A percentile compares a stretch with the other conserved stretches of the same genome.
Conservation (phyloP, 2,888 invertebrate species). For the Drosophila basisetae region DNA sequence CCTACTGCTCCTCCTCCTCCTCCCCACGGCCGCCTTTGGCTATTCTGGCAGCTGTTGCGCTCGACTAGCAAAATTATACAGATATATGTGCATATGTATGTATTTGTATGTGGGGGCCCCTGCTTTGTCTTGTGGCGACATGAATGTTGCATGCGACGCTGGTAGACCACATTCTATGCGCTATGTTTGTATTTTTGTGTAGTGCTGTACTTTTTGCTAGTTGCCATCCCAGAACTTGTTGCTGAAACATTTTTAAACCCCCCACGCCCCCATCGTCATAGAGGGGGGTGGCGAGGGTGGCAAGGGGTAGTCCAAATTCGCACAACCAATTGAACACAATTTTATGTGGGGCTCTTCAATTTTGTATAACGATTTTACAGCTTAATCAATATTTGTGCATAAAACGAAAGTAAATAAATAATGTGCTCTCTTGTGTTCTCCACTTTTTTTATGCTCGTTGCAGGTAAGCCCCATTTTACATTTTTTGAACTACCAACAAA, state of each 20-base stretch:
- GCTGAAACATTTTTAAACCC: conserved; percentile 56
- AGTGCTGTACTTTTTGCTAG: conserved; percentile 65
- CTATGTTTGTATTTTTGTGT: conserved; percentile 62
- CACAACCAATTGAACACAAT: conserved; percentile 48
- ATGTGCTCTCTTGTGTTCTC: conserved; percentile 18
- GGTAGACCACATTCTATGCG: conserved; percentile 62
- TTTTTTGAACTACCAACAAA: conserved; percentile 57
- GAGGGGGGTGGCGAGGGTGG: too few species aligned
- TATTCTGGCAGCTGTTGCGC: conserved; percentile 46
- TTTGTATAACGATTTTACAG: conserved; percentile 58
- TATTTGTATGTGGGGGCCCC: conserved; percentile 19
- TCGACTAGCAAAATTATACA: conserved; percentile 68
- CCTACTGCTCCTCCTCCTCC: neutral
- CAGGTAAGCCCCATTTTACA: conserved; percentile 78
- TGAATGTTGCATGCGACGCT: conserved; percentile 56
- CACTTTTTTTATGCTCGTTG: conserved; percentile 64
- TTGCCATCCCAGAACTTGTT: conserved; percentile 54
- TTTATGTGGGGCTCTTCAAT: conserved; percentile 38
- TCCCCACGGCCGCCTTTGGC: neutral
- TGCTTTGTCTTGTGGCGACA: conserved; percentile 48
- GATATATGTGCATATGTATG: conserved; percentile 38
- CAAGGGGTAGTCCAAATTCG: conserved; percentile 18
- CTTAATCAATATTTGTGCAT: conserved; percentile 77
- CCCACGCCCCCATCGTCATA: too few species aligned
- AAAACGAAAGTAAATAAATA: conserved; percentile 69